Conservation (phyloP, 2,797 vertebrate species). For the Coregonus ussuriensis region DNA sequence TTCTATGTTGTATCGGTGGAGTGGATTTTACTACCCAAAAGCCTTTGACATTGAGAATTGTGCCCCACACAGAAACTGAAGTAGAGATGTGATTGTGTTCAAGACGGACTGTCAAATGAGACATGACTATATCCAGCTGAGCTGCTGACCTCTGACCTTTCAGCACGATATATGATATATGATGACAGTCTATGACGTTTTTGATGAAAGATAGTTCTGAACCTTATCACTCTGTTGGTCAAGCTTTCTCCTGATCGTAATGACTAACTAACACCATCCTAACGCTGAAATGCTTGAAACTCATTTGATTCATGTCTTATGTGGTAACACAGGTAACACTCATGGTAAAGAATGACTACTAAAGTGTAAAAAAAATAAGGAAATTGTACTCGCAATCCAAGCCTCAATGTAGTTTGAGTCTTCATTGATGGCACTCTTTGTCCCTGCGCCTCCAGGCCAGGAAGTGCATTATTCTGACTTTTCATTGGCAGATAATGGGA, state of each 20-base stretch:
- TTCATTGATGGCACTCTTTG: slow-evolving; percentile 61
- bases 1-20: slow-evolving; percentile 36
- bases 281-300: background rate
- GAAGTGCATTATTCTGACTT: slow-evolving; percentile 65
- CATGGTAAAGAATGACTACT: slow-evolving; percentile 16
- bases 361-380: background rate
- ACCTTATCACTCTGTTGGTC: slow-evolving; percentile 26
- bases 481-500: slow-evolving; percentile 67
- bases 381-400: slow-evolving; percentile 40
- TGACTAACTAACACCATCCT: slow-evolving; percentile 11
- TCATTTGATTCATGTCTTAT: slow-evolving; percentile 1
- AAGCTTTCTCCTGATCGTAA: slow-evolving; percentile 20
- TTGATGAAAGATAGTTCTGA: slow-evolving; percentile 44
- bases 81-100: slow-evolving; percentile 60
- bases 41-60: slow-evolving; percentile 41
- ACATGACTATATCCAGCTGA: slow-evolving; percentile 67
- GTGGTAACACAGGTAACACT: background rate
- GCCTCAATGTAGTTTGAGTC: slow-evolving; percentile 51
- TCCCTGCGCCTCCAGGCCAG: slow-evolving; percentile 50
- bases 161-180: slow-evolving; percentile 45
- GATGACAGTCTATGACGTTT: slow-evolving; percentile 28
- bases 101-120: slow-evolving; percentile 68
- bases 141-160: slow-evolving; percentile 52
- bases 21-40: slow-evolving; percentile 7
- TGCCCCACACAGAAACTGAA: slow-evolving; percentile 31